phyloP scores from a whole-genome alignment of 2,888 invertebrate genomes.

The Stenoptilia bipunctidactyla region DNA sequence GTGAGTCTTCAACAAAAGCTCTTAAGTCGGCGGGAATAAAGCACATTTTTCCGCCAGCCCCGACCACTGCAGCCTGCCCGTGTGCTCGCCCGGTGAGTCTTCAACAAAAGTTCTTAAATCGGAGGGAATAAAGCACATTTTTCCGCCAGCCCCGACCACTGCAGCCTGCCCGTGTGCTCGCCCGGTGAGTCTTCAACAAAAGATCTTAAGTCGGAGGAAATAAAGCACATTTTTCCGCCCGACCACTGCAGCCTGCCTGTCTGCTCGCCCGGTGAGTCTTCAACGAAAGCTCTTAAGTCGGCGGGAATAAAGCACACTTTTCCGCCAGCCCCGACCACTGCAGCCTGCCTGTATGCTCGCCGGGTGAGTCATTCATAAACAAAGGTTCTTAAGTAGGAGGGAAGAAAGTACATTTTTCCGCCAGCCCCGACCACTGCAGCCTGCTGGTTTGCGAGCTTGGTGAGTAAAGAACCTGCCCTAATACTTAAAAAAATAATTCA shows the following conservation, averaged over 20 bases:
- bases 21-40: too few relatives aligned
- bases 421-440: too few relatives aligned
- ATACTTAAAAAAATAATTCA: too few relatives aligned
- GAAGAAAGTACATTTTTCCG: too few relatives aligned
- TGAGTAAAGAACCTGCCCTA: too few relatives aligned
- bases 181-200: conserved; percentile 60
- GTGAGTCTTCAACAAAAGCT: conserved; percentile 30
- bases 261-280: conserved; percentile 76
- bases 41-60: conserved; percentile 84
- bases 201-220: too few relatives aligned
- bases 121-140: too few relatives aligned
- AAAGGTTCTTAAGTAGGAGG: too few relatives aligned
- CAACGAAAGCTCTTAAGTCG: too few relatives aligned
- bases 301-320: too few relatives aligned
- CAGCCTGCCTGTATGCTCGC: conserved; percentile 88
- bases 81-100: conserved; percentile 78
- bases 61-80: conserved; percentile 93
- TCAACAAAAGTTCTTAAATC: too few relatives aligned
- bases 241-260: conserved; percentile 95
- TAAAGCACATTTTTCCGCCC: too few relatives aligned
- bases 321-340: conserved; percentile 90
- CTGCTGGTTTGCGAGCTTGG: neutral
- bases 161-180: conserved; percentile 90
- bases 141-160: conserved; percentile 91
- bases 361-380: conserved; percentile 53